These are phyloP conservation scores for Rousettus leschenaultii DNA, from an alignment of 2,113 vertebrate species.

Conservation along the genomic window DNA sequence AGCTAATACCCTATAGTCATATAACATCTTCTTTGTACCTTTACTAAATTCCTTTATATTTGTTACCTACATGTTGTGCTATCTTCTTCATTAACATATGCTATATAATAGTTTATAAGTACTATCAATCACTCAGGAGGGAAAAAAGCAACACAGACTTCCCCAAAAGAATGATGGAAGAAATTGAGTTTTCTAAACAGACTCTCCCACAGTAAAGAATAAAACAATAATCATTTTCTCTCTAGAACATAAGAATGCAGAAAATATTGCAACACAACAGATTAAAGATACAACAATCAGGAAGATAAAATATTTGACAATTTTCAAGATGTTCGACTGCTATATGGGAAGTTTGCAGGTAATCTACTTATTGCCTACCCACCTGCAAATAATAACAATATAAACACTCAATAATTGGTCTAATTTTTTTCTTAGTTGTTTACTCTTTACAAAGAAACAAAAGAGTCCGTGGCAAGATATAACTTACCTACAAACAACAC, in stretches of 20 bases:
- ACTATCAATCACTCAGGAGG: neutral
- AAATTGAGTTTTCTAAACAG: neutral
- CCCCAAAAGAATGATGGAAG: neutral
- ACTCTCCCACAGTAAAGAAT: neutral
- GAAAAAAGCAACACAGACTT: neutral
- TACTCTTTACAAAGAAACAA: neutral
- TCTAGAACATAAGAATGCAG: neutral
- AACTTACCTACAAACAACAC: slow-evolving; percentile 94
- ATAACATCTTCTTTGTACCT: neutral
- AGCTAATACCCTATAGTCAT: neutral
- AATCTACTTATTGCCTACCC: neutral
- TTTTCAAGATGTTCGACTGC: neutral
- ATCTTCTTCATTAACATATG: neutral
- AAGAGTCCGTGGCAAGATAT: neutral
- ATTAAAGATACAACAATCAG: neutral
- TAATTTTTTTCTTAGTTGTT: neutral
- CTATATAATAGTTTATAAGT: neutral
- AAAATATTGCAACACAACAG: neutral
- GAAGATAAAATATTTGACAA: neutral
- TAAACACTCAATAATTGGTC: neutral
- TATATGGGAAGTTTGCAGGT: neutral
- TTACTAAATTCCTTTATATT: neutral
- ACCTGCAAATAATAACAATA: neutral
- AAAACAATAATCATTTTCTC: neutral
- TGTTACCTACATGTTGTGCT: neutral